A percentile compares a stretch with the other conserved stretches of the same genome.
phyloP scores from a whole-genome alignment of 23 tunicate species.

The Clavelina lepadiformis region DNA sequence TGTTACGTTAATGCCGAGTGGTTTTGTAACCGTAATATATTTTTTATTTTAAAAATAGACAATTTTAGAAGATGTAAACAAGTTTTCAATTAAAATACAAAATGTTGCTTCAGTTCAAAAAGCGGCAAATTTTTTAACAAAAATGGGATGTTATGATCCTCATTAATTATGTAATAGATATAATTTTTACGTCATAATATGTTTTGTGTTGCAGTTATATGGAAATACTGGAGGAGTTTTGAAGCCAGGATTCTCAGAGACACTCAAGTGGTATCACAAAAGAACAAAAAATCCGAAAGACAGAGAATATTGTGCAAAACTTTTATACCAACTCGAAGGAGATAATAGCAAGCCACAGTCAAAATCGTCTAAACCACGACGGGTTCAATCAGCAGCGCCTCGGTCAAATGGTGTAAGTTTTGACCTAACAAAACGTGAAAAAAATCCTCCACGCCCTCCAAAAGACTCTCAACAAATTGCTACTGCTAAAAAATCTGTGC shows the following conservation, averaged over 20 bases:
- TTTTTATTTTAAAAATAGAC: neutral
- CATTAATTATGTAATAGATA: neutral
- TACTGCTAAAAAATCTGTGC: neutral
- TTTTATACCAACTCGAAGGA: too few relatives aligned
- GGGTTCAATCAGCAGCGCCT: constrained; percentile 9
- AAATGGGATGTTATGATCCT: neutral
- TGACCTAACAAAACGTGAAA: neutral
- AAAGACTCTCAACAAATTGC: neutral
- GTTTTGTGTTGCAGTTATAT: constrained; percentile 33
- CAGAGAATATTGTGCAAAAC: constrained; percentile 64
- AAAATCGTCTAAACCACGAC: too few relatives aligned
- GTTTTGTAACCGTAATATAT: neutral
- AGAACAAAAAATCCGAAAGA: constrained; percentile 55
- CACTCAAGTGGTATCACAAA: constrained; percentile 77
- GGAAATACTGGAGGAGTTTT: constrained; percentile 69
- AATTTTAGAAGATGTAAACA: too few relatives aligned
- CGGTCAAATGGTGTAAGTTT: neutral
- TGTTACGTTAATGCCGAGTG: too few relatives aligned
- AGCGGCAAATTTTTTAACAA: neutral
- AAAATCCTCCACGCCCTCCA: neutral
- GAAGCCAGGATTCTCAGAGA: constrained; percentile 58
- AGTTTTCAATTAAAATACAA: neutral
- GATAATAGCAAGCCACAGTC: too few relatives aligned
- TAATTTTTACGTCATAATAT: constrained; percentile 2
- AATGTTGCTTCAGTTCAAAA: neutral